phyloP scores from a whole-genome alignment of 1,140 invertebrate species.

The Heliconius eleuchia region DNA sequence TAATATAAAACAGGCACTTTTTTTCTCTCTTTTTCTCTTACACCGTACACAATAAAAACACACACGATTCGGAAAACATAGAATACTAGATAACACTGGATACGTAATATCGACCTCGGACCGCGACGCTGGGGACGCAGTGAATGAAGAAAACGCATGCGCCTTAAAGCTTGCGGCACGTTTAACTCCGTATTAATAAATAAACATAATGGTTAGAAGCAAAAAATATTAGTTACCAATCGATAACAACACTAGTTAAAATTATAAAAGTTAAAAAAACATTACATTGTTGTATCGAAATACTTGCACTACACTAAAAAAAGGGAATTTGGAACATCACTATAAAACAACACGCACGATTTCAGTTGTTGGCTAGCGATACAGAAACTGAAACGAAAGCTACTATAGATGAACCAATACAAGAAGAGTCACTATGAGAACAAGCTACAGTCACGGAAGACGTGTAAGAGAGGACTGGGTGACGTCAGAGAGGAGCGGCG shows the following conservation, averaged over 20 bases:
- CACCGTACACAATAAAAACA: neutral
- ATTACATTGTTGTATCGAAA: conserved; percentile 3
- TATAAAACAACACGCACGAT: neutral
- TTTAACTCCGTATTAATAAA: conserved; percentile 45
- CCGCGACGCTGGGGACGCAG: conserved; percentile 42
- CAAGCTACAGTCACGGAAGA: conserved; percentile 34
- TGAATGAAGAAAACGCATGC: conserved; percentile 65
- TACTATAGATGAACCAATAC: neutral
- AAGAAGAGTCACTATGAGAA: conserved; percentile 13
- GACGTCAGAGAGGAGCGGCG: conserved; percentile 61
- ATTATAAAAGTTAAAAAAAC: neutral
- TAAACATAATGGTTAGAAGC: conserved; percentile 37
- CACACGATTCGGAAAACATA: neutral
- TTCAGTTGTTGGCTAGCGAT: neutral
- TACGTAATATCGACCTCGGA: conserved; percentile 57
- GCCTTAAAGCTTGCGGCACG: conserved; percentile 41
- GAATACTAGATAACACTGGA: conserved; percentile 25
- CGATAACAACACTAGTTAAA: neutral
- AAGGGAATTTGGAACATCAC: neutral
- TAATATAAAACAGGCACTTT: neutral
- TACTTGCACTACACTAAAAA: conserved; percentile 9
- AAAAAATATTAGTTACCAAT: conserved; percentile 19
- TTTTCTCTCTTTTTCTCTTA: neutral
- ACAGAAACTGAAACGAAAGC: neutral
- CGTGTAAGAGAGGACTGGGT: conserved; percentile 52